Base-by-base conservation (phyloP, 1,140 invertebrate genomes). In the Drosophila auraria region DNA sequence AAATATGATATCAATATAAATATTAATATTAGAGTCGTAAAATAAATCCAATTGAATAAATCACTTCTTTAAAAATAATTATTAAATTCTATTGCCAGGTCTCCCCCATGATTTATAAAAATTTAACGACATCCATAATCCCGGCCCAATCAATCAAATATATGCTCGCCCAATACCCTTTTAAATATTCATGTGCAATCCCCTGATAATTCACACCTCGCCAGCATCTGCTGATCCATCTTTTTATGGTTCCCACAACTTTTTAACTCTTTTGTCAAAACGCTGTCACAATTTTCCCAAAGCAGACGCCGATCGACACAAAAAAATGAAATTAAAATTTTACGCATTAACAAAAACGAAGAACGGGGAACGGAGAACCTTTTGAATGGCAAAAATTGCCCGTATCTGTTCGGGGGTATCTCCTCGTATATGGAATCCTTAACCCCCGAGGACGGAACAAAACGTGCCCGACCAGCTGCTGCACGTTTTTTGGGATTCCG, bases 321-420 rank as follows among this genome's bases (percentile, higher is more conserved):
- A 87, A 80, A 86, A 86, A 86, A 81, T 84, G 66, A 89, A 90
- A 89, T 89, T 89, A 89, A 89, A 90, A 89, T 89, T 89, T 89
- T 82, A 89, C 84, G 84, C 84, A 89, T 90, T 89, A 90, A 78
- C 87, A 70, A 87, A 71, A 59, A 38, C 38, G 53, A 56, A 64
- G 20, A 56, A 50, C 53, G 36, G 54, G 47, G 56, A 66, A 60
- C 53, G 36, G 54, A 53, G 56, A 66, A 60, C 61, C 65, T 73
- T 87, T 87, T 80, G 53, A 66, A 77, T 58, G 78, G 44, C 72
- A 74, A 80, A 89, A 84, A 89, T 89, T 89, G 83, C 78, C 84
- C 86, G 69, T 90, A 89, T 89, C 86, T 90, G 53, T 70, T 71
- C 44, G 65, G 47, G 69, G 45, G 66, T 80, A 83, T 83, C 77